Percentiles rank a stretch among this genome's conserved stretches.
phyloP scores from a whole-genome alignment of 2,797 vertebrate genomes.

The Nannoperca australis region DNA sequence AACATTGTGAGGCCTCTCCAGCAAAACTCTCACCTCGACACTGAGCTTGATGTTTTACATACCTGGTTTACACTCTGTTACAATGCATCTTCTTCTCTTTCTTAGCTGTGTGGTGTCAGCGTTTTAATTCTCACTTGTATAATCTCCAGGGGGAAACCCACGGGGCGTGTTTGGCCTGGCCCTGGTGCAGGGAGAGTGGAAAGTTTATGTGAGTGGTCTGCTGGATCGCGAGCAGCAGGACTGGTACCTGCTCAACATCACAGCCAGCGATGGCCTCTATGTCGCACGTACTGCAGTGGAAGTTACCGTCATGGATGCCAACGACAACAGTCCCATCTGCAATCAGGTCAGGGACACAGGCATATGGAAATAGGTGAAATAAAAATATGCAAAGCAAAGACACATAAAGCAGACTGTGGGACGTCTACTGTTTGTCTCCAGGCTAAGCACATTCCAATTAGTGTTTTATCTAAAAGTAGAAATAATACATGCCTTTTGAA shows the following conservation, averaged over 20 bases:
- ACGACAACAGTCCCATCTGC: slow-evolving; percentile 96
- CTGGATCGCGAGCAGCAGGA: slow-evolving; percentile 95
- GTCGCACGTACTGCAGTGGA: slow-evolving; percentile 91
- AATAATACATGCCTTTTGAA: neutral
- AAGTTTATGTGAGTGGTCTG: slow-evolving; percentile 92
- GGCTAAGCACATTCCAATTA: neutral
- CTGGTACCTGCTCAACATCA: slow-evolving; percentile 95
- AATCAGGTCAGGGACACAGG: slow-evolving; percentile 88
- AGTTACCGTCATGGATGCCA: slow-evolving; percentile 95
- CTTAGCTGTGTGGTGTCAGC: neutral
- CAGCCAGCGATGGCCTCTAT: slow-evolving; percentile 94
- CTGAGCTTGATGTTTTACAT: slow-evolving; percentile 30
- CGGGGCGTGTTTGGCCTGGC: slow-evolving; percentile 93
- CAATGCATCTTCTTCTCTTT: neutral
- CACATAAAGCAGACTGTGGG: neutral
- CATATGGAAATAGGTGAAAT: slow-evolving; percentile 14
- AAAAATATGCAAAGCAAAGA: slow-evolving; percentile 29
- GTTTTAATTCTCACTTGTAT: slow-evolving; percentile 7
- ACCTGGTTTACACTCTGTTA: slow-evolving; percentile 2
- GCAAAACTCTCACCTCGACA: slow-evolving; percentile 46
- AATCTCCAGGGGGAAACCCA: slow-evolving; percentile 90
- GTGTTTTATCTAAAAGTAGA: slow-evolving; percentile 7
- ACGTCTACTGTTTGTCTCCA: slow-evolving; percentile 1
- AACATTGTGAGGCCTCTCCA: slow-evolving; percentile 19
- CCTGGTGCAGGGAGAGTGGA: slow-evolving; percentile 94